phyloP scores from a whole-genome alignment of 37 sponge, comb jelly and placozoan genomes.

The Amphimedon queenslandica region DNA sequence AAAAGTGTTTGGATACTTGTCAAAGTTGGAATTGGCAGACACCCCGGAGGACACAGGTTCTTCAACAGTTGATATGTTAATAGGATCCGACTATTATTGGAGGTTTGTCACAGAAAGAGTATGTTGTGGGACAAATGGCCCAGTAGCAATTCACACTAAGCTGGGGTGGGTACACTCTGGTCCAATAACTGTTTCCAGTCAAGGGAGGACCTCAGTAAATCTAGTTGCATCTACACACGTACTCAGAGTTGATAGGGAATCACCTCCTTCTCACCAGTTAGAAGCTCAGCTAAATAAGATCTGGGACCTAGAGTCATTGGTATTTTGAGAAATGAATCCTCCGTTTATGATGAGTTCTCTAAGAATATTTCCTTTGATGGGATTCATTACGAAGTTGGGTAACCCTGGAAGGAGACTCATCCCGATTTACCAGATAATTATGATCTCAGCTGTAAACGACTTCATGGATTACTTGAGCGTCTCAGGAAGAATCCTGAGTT shows the following conservation, averaged over 20 bases:
- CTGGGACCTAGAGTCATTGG: too few relatives aligned
- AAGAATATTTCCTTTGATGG: too few relatives aligned
- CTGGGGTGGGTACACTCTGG: constrained; percentile 26
- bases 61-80: constrained; percentile 22
- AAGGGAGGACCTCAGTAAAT: too few relatives aligned
- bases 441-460: neutral
- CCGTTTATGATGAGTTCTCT: too few relatives aligned
- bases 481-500: neutral
- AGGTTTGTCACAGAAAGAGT: constrained; percentile 30
- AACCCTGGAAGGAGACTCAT: neutral
- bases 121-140: neutral
- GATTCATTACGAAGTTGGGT: neutral
- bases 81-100: constrained; percentile 40
- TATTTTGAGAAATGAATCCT: too few relatives aligned
- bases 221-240: too few relatives aligned
- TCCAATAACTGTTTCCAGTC: neutral
- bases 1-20: constrained; percentile 1
- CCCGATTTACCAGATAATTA: neutral
- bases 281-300: too few relatives aligned
- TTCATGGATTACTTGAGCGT: too few relatives aligned
- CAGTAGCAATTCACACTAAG: too few relatives aligned
- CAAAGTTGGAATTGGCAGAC: constrained; percentile 28
- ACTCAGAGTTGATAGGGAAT: too few relatives aligned
- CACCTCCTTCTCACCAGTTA: too few relatives aligned
- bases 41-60: neutral